Evolutionary conservation across 2,113 vertebrate species (phyloP).

Genomic region (Pteropus alecto): DNA sequence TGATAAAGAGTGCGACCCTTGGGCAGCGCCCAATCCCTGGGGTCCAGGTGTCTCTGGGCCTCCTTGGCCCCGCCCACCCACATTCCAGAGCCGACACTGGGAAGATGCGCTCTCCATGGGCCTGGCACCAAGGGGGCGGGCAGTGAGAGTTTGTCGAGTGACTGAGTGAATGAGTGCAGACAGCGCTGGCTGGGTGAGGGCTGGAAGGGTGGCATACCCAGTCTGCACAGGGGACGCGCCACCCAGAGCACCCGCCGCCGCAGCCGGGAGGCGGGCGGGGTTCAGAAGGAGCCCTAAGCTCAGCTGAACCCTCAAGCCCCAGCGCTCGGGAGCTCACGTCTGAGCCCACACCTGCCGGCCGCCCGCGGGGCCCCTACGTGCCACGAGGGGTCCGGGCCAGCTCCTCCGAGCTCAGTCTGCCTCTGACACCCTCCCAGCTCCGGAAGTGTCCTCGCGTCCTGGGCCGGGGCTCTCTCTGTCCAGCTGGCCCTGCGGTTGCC

Average conservation of each 20-base stretch:
- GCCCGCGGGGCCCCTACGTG: rapidly evolving
- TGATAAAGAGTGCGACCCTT: not conserved
- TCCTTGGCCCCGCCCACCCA: no score
- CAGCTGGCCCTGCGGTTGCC: not conserved
- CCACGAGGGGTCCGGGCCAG: rapidly evolving
- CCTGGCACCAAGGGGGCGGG: rapidly evolving
- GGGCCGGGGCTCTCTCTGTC: not conserved
- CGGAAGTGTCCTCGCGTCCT: not conserved
- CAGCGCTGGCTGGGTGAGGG: rapidly evolving
- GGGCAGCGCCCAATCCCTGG: rapidly evolving
- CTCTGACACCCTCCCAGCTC: not conserved
- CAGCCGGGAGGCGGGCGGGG: not conserved
- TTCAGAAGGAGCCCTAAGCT: not conserved
- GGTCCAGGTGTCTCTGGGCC: not conserved
- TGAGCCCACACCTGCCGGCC: no score
- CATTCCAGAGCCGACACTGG: not conserved
- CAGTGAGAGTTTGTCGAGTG: rapidly evolving
- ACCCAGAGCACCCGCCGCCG: not conserved
- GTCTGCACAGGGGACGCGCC: rapidly evolving
- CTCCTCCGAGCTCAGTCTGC: not conserved
- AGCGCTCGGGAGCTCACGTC: not conserved
- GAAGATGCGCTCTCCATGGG: rapidly evolving
- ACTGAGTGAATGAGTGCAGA: rapidly evolving
- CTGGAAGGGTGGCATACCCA: not conserved
- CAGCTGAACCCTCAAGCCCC: not conserved